A percentile compares a stretch with the other conserved stretches of the same genome.
Evolutionary conservation across 2,797 vertebrate species (phyloP).

Genomic region (Ctenopoma kingsleyae): DNA sequence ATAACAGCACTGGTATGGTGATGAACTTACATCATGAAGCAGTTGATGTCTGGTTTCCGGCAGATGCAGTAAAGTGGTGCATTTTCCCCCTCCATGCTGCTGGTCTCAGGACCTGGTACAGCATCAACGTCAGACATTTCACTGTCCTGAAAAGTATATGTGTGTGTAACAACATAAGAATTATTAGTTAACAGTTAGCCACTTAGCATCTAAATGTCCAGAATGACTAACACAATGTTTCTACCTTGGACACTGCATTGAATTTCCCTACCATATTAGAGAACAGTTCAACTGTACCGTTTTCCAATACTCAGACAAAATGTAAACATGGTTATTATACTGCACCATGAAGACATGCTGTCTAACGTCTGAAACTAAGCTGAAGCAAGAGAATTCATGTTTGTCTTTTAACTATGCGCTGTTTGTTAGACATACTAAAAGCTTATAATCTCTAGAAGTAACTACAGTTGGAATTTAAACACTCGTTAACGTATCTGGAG

Average conservation of each 20-base stretch:
- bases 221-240: background rate
- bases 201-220: background rate
- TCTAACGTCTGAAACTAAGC: background rate
- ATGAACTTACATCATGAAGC: conserved; percentile 93
- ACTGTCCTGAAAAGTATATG: conserved; percentile 80
- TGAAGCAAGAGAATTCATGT: background rate
- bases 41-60: conserved; percentile 94
- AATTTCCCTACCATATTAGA: too few species aligned
- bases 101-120: conserved; percentile 80
- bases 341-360: background rate
- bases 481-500: background rate
- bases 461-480: too few species aligned
- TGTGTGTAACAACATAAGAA: background rate
- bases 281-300: too few species aligned
- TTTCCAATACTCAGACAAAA: background rate
- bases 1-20: background rate
- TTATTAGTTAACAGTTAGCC: background rate
- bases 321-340: background rate
- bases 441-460: background rate
- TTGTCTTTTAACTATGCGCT: background rate
- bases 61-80: conserved; percentile 94
- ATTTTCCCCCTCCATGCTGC: conserved; percentile 86
- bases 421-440: too few species aligned
- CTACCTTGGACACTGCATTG: background rate
- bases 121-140: conserved; percentile 87